Base-by-base conservation (phyloP, 2,797 vertebrate genomes). In the Phoxinus dragarum region DNA sequence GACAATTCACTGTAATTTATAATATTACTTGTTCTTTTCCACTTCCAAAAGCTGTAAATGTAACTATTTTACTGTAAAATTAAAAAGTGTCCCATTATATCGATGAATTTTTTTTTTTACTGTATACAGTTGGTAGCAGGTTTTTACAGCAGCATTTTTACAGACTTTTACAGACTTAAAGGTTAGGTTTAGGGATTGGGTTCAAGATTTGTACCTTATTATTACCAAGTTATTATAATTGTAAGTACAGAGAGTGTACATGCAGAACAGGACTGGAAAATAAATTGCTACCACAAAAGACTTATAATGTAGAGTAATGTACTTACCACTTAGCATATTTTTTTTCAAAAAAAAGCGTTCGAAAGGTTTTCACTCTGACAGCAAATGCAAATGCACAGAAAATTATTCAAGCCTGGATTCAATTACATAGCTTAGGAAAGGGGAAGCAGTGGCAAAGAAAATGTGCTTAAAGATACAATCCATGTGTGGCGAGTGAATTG, bases 391-490 rank as follows among this genome's bases (percentile, higher is more conserved):
- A 81, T 56, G 7, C 66, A 59, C 17, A 80, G 17, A 54, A 82
- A 59, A 82, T 42, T 59, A 10, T 72, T 11, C 17, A 61, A 71
- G 36, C 27, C 40, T 82, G 52, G 27, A 31, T 84, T 77, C 47
- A 77, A 69, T 84, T 84, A 49, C 34, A 77, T 21, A 68, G 11
- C 17, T 40, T 44, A 31, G 27, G 12, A 78, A 78, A 34, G 10
- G 36, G 27, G 40, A 67, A 40, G 8, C 6, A 3, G 17, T 34
- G 1, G 11, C 4, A 5, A 56, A 44, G 49, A 56, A 69, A 59
- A 84, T 77, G 47, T 52, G n/a, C 73, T 84, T 47, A 75, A 74
- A 75, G 21, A 66, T 64, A 31, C 31, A 49, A 75, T 83, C 4
- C 54, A 64, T 59, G 21, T 64, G 69, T 36, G 21, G 16, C 8